Conservation (phyloP, 1,140 invertebrate species). For the Acromyrmex heyeri region DNA sequence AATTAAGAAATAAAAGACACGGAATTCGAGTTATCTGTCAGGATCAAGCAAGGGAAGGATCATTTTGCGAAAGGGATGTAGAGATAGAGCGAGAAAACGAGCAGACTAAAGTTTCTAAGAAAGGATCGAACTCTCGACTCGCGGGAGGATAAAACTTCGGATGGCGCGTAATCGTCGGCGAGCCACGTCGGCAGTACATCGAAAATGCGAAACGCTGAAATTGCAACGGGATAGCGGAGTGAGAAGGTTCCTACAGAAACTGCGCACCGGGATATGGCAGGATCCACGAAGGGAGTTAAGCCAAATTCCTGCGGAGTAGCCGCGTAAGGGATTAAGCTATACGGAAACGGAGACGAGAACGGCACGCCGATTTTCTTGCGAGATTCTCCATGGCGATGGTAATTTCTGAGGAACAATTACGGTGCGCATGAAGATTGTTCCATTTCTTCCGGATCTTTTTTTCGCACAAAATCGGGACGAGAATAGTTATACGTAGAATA, state of each 20-base stretch:
- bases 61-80: conserved; percentile 6
- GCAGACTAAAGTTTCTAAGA: conserved; percentile 26
- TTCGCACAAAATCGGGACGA: not conserved
- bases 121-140: conserved; percentile 23
- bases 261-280: not conserved
- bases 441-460: not conserved
- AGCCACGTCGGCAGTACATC: not conserved
- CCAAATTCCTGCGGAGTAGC: conserved; percentile 5
- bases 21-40: conserved; percentile 2
- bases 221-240: not conserved
- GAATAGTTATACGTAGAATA: not conserved
- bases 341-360: not conserved
- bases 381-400: not conserved
- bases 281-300: not conserved
- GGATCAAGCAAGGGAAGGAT: conserved; percentile 16
- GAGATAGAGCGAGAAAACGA: not conserved
- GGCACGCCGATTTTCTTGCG: not conserved
- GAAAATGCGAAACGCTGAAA: conserved; percentile 30
- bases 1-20: conserved; percentile 20
- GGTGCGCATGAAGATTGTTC: not conserved
- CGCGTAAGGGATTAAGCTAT: conserved; percentile 19
- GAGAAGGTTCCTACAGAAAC: not conserved
- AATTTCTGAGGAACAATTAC: not conserved
- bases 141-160: conserved; percentile 17
- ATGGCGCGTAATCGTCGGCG: not conserved